These are phyloP conservation scores for Pachliopta kotzebuea DNA, from an alignment of 2,888 invertebrate species.

Conservation along the genomic window DNA sequence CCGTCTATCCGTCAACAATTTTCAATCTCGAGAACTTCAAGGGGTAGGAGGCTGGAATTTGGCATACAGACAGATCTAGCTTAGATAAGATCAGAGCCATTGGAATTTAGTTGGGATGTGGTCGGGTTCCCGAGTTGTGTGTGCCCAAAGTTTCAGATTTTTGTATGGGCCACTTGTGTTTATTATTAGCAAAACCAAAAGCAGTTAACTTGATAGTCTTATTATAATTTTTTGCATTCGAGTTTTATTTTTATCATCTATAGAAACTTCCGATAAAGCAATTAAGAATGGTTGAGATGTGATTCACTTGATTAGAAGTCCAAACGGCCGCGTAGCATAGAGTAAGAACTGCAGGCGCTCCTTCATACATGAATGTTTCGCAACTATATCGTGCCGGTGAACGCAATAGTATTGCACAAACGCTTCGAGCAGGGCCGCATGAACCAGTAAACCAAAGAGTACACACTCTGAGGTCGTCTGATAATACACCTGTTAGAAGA, in stretches of 20 bases:
- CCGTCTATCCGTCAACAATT: no score
- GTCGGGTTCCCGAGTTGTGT: no score
- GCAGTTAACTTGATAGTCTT: not conserved
- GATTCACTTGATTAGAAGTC: slow-evolving; percentile 33
- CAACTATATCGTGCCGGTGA: slow-evolving; percentile 50
- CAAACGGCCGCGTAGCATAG: slow-evolving; percentile 10
- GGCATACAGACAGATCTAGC: no score
- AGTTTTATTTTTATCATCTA: not conserved
- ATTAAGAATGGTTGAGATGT: slow-evolving; percentile 10
- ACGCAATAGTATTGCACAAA: slow-evolving; percentile 63
- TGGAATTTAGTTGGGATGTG: no score
- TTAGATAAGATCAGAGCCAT: no score
- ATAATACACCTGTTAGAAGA: not conserved
- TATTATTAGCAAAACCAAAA: no score
- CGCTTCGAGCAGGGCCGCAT: slow-evolving; percentile 32
- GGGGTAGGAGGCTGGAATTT: no score
- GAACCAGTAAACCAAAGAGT: slow-evolving; percentile 16
- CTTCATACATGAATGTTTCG: slow-evolving; percentile 42
- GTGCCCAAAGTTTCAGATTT: no score
- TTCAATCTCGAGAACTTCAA: no score
- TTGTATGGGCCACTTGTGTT: no score
- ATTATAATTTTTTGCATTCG: not conserved
- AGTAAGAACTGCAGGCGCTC: slow-evolving; percentile 27
- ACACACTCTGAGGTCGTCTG: slow-evolving; percentile 19
- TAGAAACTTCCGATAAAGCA: not conserved